Evolutionary conservation across 2,113 vertebrate genomes (phyloP), one percentile per base, ranked within the genome.

Genomic region (Thermophis baileyi): DNA sequence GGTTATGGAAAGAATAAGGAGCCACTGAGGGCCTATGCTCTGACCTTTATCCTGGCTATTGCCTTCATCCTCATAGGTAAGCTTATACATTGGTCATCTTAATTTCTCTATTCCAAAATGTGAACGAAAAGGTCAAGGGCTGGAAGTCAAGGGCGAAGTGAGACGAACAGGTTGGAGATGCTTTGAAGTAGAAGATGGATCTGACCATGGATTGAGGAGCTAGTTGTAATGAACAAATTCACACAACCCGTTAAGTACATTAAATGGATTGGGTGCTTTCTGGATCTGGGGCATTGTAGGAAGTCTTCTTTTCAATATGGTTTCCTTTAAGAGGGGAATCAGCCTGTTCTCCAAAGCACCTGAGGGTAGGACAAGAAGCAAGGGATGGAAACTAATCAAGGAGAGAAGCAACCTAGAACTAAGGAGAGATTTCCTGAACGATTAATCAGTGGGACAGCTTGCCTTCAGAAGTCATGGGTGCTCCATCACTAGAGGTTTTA

Each of bases 1-100:
- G 98, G 97, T 87, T 97, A 98, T 92, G 98, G 97, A 60, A 98
- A 98, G 96, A 98, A 98, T 88, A 94, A 97, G 1, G 97, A 98
- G 93, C 97, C 97, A 0, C 89, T 97, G 3, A 93, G 96, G 46
- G 97, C 97, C 25, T 98, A 98, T 57, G 0, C 97, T 18, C 96
- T 98, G 53, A 97, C 97, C 90, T 98, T 97, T 87, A 0, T 98
- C 90, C 97, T 98, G 30, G 95, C 98, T 35, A 22, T 97, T 85
- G 96, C 93, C 40, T 98, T 98, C 94, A 97, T 98, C 95, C 95
- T 98, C 24, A 98, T 98, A 69, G 97, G 98, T 98, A 90, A 94
- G 97, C 2, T 35, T 35, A 44, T 69, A 18, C 30, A 6, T 11
- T 22, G 10, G 6, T 60, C 12, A 50, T n/a, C 8, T 5, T 18